phyloP scores from a whole-genome alignment of 92 coral and sea anemone species.

The Parazoanthus atlanticus region DNA sequence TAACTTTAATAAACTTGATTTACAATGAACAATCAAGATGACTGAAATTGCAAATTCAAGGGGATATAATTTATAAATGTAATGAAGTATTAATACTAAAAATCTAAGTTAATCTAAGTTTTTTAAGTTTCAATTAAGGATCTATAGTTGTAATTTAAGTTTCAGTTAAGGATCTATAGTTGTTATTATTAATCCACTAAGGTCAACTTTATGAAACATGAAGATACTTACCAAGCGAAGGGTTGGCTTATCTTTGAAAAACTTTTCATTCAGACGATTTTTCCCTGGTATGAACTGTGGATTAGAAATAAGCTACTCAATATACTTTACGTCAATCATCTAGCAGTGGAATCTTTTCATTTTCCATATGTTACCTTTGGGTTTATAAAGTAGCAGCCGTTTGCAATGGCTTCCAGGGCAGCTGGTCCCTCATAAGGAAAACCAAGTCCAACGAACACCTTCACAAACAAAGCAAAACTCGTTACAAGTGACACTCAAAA shows the following conservation, averaged over 20 bases:
- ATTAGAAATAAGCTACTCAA: background rate
- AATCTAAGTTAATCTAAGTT: no score
- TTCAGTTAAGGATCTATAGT: no score
- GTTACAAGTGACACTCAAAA: background rate
- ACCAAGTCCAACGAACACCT: conserved; percentile 97
- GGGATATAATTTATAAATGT: no score
- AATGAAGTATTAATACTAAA: no score
- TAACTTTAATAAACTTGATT: no score
- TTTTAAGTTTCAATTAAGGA: no score
- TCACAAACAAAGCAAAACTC: background rate
- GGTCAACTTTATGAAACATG: background rate
- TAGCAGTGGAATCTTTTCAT: background rate
- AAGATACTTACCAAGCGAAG: conserved; percentile 77
- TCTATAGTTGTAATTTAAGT: no score
- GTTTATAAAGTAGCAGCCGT: conserved; percentile 92
- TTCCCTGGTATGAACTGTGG: conserved; percentile 76
- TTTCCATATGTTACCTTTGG: conserved; percentile 73
- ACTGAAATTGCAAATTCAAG: no score
- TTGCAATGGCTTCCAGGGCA: conserved; percentile 94
- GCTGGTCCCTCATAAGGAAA: conserved; percentile 99
- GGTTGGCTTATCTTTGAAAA: conserved; percentile 92
- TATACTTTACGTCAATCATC: background rate
- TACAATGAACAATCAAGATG: no score
- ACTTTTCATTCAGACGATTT: conserved; percentile 77
- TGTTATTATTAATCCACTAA: no score